Evolutionary conservation across 2,888 invertebrate genomes (phyloP).

Genomic region (Torymus auratus): DNA sequence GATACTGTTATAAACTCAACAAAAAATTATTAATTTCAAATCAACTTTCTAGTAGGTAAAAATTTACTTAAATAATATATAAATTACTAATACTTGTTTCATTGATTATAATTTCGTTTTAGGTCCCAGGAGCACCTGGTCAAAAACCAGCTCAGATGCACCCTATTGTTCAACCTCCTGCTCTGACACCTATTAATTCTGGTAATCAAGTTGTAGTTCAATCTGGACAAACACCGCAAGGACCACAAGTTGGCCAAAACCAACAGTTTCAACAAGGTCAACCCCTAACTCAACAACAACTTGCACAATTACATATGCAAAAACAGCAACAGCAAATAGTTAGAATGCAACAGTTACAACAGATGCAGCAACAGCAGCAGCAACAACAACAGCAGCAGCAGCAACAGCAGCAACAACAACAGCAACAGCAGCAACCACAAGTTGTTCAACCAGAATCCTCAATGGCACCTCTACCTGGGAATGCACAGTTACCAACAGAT

Average conservation of each 20-base stretch:
- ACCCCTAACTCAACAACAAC: conserved; percentile 76
- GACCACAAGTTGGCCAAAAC: conserved; percentile 65
- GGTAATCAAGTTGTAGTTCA: conserved; percentile 69
- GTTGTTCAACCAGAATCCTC: conserved; percentile 68
- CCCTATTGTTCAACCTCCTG: conserved; percentile 72
- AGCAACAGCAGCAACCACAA: conserved; percentile 81
- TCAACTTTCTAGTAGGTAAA: too few species aligned
- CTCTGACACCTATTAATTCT: conserved; percentile 72
- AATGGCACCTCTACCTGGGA: conserved; percentile 68
- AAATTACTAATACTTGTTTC: neutral
- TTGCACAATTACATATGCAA: conserved; percentile 77
- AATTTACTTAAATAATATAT: too few species aligned
- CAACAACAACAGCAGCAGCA: conserved; percentile 79
- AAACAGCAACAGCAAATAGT: conserved; percentile 74
- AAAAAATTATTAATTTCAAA: too few species aligned
- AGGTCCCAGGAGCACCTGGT: conserved; percentile 66
- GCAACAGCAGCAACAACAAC: conserved; percentile 81
- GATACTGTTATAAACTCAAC: too few species aligned
- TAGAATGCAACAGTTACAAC: conserved; percentile 68
- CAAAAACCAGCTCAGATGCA: conserved; percentile 71
- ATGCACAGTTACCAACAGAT: conserved; percentile 73
- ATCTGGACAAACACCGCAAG: conserved; percentile 66
- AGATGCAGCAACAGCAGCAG: conserved; percentile 79
- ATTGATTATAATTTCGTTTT: neutral
- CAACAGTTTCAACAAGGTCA: conserved; percentile 73